Conservation (phyloP, 1,140 invertebrate genomes). For the Chironomus tepperi region DNA sequence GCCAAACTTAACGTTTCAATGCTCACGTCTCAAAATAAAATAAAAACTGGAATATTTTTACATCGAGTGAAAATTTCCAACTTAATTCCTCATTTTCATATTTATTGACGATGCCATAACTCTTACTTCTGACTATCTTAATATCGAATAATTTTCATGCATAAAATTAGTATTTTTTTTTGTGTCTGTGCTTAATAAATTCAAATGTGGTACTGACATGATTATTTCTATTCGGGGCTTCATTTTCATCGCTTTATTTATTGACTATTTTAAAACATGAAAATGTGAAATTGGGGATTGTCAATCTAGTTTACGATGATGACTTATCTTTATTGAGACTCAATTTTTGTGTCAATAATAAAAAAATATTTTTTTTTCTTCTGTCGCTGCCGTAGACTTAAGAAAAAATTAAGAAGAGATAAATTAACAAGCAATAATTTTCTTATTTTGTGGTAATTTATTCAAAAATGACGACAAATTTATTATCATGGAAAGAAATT, state of each 20-base stretch:
- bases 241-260: not conserved
- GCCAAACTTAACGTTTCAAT: no score
- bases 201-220: not conserved
- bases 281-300: not conserved
- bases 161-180: not conserved
- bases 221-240: not conserved
- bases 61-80: not conserved
- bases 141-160: not conserved
- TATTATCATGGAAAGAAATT: no score
- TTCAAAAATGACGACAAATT: no score
- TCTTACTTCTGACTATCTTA: not conserved
- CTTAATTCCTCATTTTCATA: not conserved
- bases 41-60: not conserved
- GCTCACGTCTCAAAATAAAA: not conserved
- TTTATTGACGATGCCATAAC: not conserved
- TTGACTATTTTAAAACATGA: no score
- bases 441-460: no score
- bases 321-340: not conserved
- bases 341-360: no score
- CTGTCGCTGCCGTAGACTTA: no score
- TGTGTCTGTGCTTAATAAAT: not conserved
- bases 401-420: no score
- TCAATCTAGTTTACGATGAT: constrained; percentile 8
- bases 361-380: no score
- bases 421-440: no score